Percentiles rank a stretch among this genome's conserved stretches.
Evolutionary conservation across 2,888 invertebrate species (phyloP).

Genomic region (Oxystoma pomonae): DNA sequence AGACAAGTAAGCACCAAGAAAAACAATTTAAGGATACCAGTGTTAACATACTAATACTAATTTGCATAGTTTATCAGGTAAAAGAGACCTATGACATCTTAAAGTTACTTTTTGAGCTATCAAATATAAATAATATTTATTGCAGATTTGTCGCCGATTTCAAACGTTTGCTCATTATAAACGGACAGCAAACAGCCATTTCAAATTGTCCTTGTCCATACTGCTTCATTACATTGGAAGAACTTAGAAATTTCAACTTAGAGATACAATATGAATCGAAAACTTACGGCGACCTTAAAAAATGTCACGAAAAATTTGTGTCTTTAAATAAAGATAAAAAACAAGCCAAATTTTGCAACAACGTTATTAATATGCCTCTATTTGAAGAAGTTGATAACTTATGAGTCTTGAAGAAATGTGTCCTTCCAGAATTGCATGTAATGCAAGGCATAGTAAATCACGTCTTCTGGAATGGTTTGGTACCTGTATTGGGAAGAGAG

Average conservation of each 20-base stretch:
- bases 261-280: not conserved
- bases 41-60: not conserved
- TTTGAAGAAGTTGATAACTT: not conserved
- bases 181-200: not conserved
- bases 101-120: not conserved
- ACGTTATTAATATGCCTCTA: too few relatives aligned
- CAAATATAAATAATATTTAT: too few relatives aligned
- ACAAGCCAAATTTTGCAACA: not conserved
- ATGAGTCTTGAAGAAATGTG: not conserved
- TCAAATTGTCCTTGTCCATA: not conserved
- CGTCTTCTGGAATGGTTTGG: not conserved
- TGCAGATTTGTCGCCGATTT: not conserved
- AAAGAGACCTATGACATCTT: not conserved
- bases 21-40: not conserved
- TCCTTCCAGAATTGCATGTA: not conserved
- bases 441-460: not conserved
- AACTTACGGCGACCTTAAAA: not conserved
- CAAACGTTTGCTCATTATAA: not conserved
- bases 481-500: not conserved
- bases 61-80: not conserved
- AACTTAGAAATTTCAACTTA: not conserved
- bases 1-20: not conserved
- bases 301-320: not conserved
- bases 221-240: not conserved
- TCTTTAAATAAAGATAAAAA: not conserved